phyloP scores from a whole-genome alignment of 2,113 vertebrate genomes.

The Dicerorhinus sumatrensis region DNA sequence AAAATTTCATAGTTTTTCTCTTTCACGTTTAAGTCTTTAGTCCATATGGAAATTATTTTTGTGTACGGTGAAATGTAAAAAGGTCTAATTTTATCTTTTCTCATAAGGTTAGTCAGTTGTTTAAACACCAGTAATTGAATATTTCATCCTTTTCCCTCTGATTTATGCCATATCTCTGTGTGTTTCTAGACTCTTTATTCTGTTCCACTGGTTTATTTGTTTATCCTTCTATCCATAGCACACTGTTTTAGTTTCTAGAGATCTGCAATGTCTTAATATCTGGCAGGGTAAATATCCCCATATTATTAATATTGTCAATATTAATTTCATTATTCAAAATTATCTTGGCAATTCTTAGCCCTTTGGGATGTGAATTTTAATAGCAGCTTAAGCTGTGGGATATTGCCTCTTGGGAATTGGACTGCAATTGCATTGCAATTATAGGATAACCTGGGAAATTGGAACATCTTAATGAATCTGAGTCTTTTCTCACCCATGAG shows the following conservation, averaged over 20 bases:
- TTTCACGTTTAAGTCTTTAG: constrained; percentile 28
- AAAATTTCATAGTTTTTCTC: constrained; percentile 16
- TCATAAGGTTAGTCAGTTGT: constrained; percentile 16
- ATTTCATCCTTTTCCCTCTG: neutral
- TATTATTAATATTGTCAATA: neutral
- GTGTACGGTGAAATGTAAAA: constrained; percentile 32
- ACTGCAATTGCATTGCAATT: neutral
- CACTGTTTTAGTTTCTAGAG: neutral
- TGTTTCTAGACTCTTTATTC: neutral
- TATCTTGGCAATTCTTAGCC: neutral
- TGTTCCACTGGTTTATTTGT: neutral
- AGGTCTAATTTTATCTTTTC: constrained; percentile 33
- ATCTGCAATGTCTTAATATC: constrained; percentile 9
- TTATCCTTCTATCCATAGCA: neutral
- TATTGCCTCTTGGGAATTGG: neutral
- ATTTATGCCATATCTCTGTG: neutral
- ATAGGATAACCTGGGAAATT: neutral
- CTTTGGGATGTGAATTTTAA: neutral
- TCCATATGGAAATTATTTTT: constrained; percentile 46
- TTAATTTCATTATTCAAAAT: constrained; percentile 27
- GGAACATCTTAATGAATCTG: neutral
- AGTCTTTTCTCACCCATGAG: neutral
- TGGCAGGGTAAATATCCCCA: neutral
- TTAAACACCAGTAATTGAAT: neutral
- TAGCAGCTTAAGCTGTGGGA: neutral